These are phyloP conservation scores for Micrastur ruficollis DNA, from an alignment of 2,797 vertebrate genomes.

Conservation along the genomic window DNA sequence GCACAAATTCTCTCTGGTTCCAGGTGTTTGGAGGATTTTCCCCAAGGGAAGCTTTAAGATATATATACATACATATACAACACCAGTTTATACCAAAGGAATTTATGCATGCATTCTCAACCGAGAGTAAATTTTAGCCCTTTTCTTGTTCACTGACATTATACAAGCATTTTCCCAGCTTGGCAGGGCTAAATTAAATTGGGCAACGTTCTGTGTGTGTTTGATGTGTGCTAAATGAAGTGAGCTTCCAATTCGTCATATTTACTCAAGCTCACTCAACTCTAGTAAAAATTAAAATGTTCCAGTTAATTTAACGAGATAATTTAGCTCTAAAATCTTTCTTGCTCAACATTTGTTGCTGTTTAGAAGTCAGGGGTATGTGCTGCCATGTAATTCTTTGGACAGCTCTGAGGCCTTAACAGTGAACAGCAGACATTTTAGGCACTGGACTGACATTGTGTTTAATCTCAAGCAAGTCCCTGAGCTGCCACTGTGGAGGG, in stretches of 20 bases:
- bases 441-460: background rate
- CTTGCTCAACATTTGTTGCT: slow-evolving; percentile 61
- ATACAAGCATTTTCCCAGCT: slow-evolving; percentile 24
- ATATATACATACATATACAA: background rate
- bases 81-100: background rate
- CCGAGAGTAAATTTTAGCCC: slow-evolving; percentile 28
- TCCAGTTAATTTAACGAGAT: slow-evolving; percentile 72
- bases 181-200: slow-evolving; percentile 65
- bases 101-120: slow-evolving; percentile 14
- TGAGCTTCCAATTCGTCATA: slow-evolving; percentile 66
- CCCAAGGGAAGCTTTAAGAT: background rate
- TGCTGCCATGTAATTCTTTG: slow-evolving; percentile 53
- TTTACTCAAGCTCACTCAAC: slow-evolving; percentile 69
- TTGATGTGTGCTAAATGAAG: slow-evolving; percentile 70
- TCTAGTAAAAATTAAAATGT: slow-evolving; percentile 71
- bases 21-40: background rate
- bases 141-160: slow-evolving; percentile 49
- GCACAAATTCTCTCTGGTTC: background rate
- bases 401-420: slow-evolving; percentile 36
- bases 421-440: slow-evolving; percentile 5
- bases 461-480: slow-evolving; percentile 23
- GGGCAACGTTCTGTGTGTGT: slow-evolving; percentile 62
- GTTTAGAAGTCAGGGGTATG: slow-evolving; percentile 30
- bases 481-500: background rate
- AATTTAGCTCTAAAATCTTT: slow-evolving; percentile 66